Evolutionary conservation across 2,797 vertebrate species (phyloP).

Genomic region (Chelonia mydas): DNA sequence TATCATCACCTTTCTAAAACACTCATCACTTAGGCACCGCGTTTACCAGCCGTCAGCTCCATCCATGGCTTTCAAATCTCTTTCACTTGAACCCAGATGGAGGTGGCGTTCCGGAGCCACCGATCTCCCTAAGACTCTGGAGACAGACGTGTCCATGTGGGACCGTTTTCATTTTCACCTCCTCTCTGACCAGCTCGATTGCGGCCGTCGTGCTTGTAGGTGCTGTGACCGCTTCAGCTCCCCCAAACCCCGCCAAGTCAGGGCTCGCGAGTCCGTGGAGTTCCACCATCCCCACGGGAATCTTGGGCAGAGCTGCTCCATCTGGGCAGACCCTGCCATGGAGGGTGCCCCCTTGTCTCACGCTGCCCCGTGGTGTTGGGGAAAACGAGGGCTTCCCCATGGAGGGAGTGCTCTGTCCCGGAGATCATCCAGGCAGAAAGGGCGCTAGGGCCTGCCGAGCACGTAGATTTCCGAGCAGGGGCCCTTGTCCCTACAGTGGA

Average conservation of each 20-base stretch:
- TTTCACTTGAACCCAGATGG: not conserved
- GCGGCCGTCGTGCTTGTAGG: not conserved
- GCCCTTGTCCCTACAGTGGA: not conserved
- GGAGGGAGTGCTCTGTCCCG: not conserved
- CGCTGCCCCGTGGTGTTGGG: not conserved
- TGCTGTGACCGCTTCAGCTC: not conserved
- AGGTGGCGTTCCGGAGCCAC: not conserved
- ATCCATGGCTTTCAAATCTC: not conserved
- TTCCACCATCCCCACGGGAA: not conserved
- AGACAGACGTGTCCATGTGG: not conserved
- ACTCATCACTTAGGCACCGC: not conserved
- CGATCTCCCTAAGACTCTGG: not conserved
- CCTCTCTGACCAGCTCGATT: not conserved
- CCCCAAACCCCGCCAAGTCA: not conserved
- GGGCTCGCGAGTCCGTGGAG: not conserved
- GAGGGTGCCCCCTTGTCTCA: too few species aligned
- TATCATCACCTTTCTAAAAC: not conserved
- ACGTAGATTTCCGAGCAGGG: fast-evolving
- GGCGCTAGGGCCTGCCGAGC: not conserved
- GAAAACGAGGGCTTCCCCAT: not conserved
- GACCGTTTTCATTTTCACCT: not conserved
- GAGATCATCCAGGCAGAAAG: not conserved
- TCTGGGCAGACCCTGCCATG: too few species aligned
- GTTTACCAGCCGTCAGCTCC: not conserved
- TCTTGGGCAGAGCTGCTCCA: not conserved